Conservation (phyloP, 2,797 vertebrate species). For the Pempheris klunzingeri region DNA sequence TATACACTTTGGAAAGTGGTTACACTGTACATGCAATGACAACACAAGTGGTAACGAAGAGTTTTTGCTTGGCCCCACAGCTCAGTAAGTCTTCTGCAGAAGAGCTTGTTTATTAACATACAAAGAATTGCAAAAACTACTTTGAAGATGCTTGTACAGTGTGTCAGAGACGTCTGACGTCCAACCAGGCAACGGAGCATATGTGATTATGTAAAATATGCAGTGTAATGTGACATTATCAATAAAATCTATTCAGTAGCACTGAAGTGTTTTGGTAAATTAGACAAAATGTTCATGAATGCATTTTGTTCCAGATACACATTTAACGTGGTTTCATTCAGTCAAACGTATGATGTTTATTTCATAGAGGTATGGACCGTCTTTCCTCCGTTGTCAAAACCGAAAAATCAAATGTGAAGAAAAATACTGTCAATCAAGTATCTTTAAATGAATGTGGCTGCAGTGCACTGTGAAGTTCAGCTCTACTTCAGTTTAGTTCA, state of each 20-base stretch:
- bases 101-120: neutral
- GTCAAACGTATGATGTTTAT: neutral
- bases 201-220: neutral
- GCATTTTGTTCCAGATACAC: neutral
- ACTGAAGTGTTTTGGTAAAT: constrained; percentile 6
- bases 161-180: neutral
- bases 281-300: neutral
- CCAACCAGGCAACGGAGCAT: neutral
- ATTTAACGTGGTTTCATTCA: no score
- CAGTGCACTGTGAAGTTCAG: neutral
- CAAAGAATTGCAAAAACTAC: neutral
- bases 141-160: neutral
- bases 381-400: neutral
- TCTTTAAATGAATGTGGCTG: neutral
- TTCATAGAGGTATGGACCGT: neutral
- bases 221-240: constrained; percentile 30
- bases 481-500: neutral
- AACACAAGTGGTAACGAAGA: neutral
- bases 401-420: neutral
- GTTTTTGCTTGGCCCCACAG: neutral
- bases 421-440: neutral
- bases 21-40: constrained; percentile 3
- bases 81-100: neutral
- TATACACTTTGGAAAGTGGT: constrained; percentile 12
- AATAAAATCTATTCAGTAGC: constrained; percentile 32